These are phyloP conservation scores for Seladonia tumulorum DNA, from an alignment of 2,888 invertebrate genomes.

Conservation along the genomic window DNA sequence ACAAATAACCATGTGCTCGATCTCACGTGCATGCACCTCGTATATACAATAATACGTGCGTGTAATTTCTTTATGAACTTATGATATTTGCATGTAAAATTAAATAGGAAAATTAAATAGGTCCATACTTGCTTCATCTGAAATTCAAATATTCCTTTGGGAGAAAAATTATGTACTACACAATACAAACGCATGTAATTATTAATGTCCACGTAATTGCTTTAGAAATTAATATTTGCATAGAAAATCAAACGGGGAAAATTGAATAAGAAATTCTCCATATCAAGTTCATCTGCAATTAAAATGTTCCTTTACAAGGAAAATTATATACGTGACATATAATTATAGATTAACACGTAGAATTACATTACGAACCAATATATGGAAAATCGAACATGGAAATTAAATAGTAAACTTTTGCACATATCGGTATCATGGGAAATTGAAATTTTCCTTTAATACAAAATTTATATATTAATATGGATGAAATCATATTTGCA, in stretches of 20 bases:
- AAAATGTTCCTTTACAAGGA: background rate
- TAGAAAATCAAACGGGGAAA: no score
- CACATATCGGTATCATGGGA: no score
- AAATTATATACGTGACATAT: background rate
- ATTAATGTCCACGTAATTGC: background rate
- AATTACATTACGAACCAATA: no score
- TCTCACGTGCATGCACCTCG: background rate
- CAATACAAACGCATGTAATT: background rate
- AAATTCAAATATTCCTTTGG: background rate
- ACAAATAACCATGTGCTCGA: no score
- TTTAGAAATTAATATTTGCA: background rate
- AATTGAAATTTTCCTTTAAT: background rate
- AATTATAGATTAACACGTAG: no score
- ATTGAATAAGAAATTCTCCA: background rate
- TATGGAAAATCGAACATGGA: no score
- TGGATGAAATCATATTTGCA: no score
- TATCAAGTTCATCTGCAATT: background rate
- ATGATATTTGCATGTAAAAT: constrained; percentile 6
- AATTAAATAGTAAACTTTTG: no score
- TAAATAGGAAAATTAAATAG: constrained; percentile 1
- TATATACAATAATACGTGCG: background rate
- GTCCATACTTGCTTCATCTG: background rate
- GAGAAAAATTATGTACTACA: constrained; percentile 1
- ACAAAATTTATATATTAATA: background rate
- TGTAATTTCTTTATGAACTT: background rate